Evolutionary conservation across 2,113 vertebrate species (phyloP).

Genomic region (Pyxicephalus adspersus): DNA sequence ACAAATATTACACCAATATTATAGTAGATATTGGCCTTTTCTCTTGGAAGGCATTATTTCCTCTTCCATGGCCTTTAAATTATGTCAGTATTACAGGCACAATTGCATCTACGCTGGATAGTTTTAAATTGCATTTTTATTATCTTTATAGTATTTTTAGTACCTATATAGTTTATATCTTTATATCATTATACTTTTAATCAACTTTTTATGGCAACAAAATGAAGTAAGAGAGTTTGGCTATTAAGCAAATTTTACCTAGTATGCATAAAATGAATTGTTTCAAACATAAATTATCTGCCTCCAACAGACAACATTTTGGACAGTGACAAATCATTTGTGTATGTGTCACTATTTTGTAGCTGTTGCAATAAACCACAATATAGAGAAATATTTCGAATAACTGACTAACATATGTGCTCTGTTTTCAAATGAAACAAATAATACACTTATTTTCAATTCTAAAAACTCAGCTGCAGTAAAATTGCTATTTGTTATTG

Average conservation of each 20-base stretch:
- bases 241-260: conserved; percentile 23
- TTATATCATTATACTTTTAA: background rate
- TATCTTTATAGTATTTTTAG: background rate
- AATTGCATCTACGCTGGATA: background rate
- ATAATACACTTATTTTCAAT: background rate
- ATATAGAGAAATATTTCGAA: conserved; percentile 33
- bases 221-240: conserved; percentile 27
- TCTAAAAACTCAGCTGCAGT: too few relatives aligned
- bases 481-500: too few relatives aligned
- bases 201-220: background rate
- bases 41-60: background rate
- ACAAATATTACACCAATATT: too few relatives aligned
- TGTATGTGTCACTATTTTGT: conserved; percentile 20
- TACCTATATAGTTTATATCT: background rate
- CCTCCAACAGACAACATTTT: conserved; percentile 38
- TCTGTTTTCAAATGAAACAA: background rate
- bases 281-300: conserved; percentile 45
- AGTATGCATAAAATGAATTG: conserved; percentile 32
- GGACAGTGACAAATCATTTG: conserved; percentile 52
- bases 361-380: conserved; percentile 2
- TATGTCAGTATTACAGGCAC: background rate
- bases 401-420: background rate
- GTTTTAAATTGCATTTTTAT: background rate
- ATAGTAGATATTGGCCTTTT: conserved; percentile 12
- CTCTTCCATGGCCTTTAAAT: background rate